Percentiles rank a stretch among this genome's conserved stretches.
Evolutionary conservation across 2,888 invertebrate genomes (phyloP).

Genomic region (Rhodophaea formosa): DNA sequence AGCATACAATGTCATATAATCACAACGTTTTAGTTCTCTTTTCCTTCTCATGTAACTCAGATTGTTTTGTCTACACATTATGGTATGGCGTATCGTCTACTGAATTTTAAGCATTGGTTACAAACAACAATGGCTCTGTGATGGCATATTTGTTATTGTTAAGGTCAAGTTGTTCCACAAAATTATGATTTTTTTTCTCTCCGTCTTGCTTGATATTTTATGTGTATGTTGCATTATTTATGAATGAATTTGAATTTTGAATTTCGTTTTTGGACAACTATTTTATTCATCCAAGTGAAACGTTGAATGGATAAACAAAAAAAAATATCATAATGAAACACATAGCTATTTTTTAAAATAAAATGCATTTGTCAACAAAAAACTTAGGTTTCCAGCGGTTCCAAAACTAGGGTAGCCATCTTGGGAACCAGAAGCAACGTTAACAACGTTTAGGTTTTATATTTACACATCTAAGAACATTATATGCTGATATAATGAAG

Average conservation of each 20-base stretch:
- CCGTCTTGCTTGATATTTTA: neutral
- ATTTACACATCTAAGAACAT: too few species aligned
- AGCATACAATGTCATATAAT: too few species aligned
- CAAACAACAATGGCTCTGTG: neutral
- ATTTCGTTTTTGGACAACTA: neutral
- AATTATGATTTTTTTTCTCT: neutral
- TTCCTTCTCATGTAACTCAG: neutral
- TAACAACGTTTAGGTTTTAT: too few species aligned
- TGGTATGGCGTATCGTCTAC: neutral
- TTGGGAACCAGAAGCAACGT: too few species aligned
- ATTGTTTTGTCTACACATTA: constrained; percentile 1
- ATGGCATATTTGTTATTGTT: neutral
- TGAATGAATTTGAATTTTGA: neutral
- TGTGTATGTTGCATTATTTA: neutral
- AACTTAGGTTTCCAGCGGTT: too few species aligned
- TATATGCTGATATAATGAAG: too few species aligned
- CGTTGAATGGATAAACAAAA: too few species aligned
- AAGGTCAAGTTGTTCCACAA: neutral
- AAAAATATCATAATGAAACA: too few species aligned
- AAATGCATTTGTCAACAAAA: too few species aligned
- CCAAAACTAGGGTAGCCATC: too few species aligned
- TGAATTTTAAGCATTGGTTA: neutral
- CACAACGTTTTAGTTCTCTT: too few species aligned
- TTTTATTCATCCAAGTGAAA: neutral
- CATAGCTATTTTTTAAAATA: too few species aligned